phyloP scores from a whole-genome alignment of 2,113 vertebrate species.

The Cryptomyrus ogoouensis region DNA sequence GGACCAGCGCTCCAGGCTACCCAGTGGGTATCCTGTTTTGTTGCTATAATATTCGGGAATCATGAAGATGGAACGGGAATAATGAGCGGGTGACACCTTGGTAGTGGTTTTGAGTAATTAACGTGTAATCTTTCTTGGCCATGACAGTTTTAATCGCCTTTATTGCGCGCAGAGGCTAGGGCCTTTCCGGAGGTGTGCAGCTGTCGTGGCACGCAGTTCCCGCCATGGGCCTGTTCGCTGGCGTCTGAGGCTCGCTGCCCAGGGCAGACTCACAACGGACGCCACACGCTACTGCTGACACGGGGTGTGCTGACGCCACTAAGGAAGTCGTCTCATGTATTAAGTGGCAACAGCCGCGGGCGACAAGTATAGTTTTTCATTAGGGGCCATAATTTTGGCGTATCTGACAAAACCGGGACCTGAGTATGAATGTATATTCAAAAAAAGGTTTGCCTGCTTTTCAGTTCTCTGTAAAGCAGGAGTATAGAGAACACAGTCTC shows the following conservation, averaged over 20 bases:
- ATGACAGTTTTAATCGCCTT: slow-evolving; percentile 31
- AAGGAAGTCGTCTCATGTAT: slow-evolving; percentile 5
- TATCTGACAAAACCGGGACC: background rate
- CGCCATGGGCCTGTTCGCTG: slow-evolving; percentile 22
- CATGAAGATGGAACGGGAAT: slow-evolving; percentile 50
- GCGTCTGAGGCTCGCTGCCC: slow-evolving; percentile 4
- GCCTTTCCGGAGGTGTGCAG: slow-evolving; percentile 33
- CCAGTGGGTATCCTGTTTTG: slow-evolving; percentile 52
- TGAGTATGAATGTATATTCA: background rate
- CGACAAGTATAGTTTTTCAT: slow-evolving; percentile 5
- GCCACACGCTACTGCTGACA: background rate
- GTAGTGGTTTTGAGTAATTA: slow-evolving; percentile 46
- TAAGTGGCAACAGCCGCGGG: slow-evolving; percentile 23
- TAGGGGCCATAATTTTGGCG: background rate
- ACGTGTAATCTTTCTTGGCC: slow-evolving; percentile 42
- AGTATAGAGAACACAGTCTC: background rate
- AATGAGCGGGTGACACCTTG: slow-evolving; percentile 29
- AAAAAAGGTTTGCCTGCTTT: background rate
- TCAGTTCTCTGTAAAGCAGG: background rate
- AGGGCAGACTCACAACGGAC: background rate
- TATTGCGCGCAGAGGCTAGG: slow-evolving; percentile 25
- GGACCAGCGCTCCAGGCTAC: slow-evolving; percentile 48
- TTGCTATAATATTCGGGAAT: slow-evolving; percentile 47
- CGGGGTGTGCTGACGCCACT: background rate
- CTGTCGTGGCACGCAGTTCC: background rate